Conservation (phyloP, 2,113 vertebrate genomes). For the Maccullochella peelii region DNA sequence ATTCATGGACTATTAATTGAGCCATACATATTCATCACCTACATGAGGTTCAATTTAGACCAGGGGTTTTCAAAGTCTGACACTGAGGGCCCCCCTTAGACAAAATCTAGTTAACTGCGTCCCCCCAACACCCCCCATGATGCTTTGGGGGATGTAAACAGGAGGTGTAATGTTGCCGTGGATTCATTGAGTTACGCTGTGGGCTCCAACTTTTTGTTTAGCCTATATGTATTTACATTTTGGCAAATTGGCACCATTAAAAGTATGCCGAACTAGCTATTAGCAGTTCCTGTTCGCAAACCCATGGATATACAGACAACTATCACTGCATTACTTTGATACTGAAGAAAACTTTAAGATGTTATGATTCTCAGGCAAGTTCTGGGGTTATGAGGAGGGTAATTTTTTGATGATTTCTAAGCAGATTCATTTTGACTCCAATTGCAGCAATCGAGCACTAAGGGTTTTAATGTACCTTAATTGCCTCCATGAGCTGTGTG, state of each 20-base stretch:
- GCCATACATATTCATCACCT: constrained; percentile 17
- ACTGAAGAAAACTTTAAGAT: background rate
- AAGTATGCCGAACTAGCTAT: background rate
- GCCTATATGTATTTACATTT: background rate
- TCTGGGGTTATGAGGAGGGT: background rate
- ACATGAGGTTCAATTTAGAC: background rate
- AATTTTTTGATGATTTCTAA: background rate
- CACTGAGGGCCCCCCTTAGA: background rate
- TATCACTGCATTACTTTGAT: background rate
- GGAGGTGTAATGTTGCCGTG: background rate
- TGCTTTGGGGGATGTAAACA: background rate
- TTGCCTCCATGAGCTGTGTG: background rate
- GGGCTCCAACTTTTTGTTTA: background rate
- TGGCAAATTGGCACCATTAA: background rate
- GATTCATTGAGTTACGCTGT: background rate
- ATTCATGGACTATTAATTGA: constrained; percentile 22
- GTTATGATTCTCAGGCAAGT: background rate
- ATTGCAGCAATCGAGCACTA: background rate
- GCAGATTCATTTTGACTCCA: background rate
- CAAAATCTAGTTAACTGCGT: background rate
- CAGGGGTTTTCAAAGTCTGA: background rate
- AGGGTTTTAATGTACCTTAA: background rate
- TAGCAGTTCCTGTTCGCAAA: background rate
- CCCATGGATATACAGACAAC: background rate
- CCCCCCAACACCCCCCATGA: background rate